phyloP scores from a whole-genome alignment of 1,140 invertebrate genomes.

The Yoshiicerus persimilis region DNA sequence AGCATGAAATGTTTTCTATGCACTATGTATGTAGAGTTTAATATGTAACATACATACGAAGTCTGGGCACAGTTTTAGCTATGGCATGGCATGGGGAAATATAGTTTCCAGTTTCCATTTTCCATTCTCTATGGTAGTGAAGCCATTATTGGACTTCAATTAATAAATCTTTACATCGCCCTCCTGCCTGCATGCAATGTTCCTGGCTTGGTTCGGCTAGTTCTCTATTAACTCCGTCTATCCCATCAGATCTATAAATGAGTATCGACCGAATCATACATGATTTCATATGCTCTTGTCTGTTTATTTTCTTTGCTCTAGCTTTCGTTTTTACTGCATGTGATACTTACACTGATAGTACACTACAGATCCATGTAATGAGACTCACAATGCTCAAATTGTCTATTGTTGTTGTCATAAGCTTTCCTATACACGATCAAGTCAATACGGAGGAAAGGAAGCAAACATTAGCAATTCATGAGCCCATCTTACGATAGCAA shows the following conservation, averaged over 20 bases:
- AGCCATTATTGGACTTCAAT: slow-evolving; percentile 38
- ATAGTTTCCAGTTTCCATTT: slow-evolving; percentile 13
- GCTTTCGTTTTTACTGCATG: neutral
- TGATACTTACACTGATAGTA: neutral
- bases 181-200: slow-evolving; percentile 32
- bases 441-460: neutral
- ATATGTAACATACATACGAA: neutral
- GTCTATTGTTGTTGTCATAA: neutral
- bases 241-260: slow-evolving; percentile 17
- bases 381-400: neutral
- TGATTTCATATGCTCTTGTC: slow-evolving; percentile 5
- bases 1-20: neutral
- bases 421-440: neutral
- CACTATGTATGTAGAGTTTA: neutral
- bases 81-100: slow-evolving; percentile 13
- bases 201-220: neutral
- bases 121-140: neutral
- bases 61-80: neutral
- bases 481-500: slow-evolving; percentile 16
- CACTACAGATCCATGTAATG: neutral
- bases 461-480: slow-evolving; percentile 34
- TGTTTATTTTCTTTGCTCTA: neutral
- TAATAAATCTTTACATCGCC: slow-evolving; percentile 41
- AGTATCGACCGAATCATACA: neutral
- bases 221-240: no score